Evolutionary conservation across 2,797 vertebrate species (phyloP).

Genomic region (Acipenser transmontanus): DNA sequence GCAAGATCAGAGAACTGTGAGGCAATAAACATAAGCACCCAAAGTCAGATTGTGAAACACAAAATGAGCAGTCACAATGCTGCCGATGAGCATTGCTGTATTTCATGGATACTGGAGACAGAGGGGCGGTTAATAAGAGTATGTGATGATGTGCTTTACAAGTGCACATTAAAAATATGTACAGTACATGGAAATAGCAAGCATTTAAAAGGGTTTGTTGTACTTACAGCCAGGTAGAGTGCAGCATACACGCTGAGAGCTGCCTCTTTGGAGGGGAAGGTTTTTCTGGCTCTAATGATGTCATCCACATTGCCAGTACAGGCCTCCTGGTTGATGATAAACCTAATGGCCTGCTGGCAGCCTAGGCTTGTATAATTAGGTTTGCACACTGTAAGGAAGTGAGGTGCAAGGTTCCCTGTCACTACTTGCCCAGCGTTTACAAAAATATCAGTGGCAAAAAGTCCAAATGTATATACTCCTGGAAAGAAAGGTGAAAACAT

Average conservation of each 20-base stretch:
- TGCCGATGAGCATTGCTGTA: no score
- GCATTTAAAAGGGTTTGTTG: background rate
- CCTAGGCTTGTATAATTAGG: conserved; percentile 95
- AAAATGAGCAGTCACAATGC: no score
- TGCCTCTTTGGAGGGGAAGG: conserved; percentile 95
- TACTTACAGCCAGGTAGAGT: conserved; percentile 91
- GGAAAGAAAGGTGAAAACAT: conserved; percentile 31
- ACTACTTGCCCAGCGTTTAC: conserved; percentile 97
- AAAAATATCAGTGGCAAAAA: conserved; percentile 97
- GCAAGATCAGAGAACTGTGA: no score
- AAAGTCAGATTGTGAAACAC: no score
- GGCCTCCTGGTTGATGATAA: conserved; percentile 88
- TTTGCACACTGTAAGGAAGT: conserved; percentile 93
- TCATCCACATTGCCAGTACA: conserved; percentile 91
- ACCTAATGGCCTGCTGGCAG: conserved; percentile 87
- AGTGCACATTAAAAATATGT: no score
- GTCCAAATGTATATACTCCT: conserved; percentile 95
- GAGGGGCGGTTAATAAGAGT: no score
- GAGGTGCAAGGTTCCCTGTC: conserved; percentile 92
- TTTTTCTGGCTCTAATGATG: conserved; percentile 84
- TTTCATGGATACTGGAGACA: no score
- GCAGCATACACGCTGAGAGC: conserved; percentile 89
- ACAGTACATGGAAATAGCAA: no score
- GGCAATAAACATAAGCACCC: no score
- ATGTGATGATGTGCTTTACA: no score